Evolutionary conservation across 2,888 invertebrate genomes (phyloP).

Genomic region (Hypomecis atomaria): DNA sequence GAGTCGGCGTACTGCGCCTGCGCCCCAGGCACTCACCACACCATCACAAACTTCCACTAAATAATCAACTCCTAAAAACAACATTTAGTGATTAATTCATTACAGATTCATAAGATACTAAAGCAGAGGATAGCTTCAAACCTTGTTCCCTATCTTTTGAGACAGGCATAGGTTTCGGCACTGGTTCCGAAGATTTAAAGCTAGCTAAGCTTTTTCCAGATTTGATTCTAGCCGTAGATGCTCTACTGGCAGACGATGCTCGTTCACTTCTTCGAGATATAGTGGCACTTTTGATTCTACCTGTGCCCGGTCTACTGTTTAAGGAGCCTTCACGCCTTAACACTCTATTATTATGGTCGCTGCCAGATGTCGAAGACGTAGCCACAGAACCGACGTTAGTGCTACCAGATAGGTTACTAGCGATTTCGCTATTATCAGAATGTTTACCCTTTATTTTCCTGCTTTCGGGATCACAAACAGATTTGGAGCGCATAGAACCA

Average conservation of each 20-base stretch:
- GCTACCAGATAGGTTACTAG: conserved; percentile 74
- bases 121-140: conserved; percentile 46
- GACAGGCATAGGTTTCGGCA: conserved; percentile 74
- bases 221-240: conserved; percentile 87
- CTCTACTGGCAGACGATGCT: conserved; percentile 82
- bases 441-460: conserved; percentile 64
- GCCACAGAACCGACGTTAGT: conserved; percentile 74
- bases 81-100: conserved; percentile 28
- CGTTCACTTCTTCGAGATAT: conserved; percentile 74
- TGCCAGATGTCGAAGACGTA: conserved; percentile 79
- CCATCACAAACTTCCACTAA: conserved; percentile 94
- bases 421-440: conserved; percentile 73
- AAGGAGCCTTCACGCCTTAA: conserved; percentile 72
- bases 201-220: conserved; percentile 78
- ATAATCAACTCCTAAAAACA: conserved; percentile 91
- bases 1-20: conserved; percentile 93
- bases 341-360: conserved; percentile 72
- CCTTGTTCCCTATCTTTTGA: conserved; percentile 90
- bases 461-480: conserved; percentile 80
- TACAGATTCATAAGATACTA: conserved; percentile 19
- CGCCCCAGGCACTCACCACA: conserved; percentile 93
- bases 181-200: conserved; percentile 79
- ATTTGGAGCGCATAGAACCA: conserved; percentile 74
- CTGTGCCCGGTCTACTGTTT: conserved; percentile 66
- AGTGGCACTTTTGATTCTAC: conserved; percentile 81